Evolutionary conservation across 2,113 vertebrate species (phyloP), one percentile per base, ranked within the genome.

Genomic region (Colius striatus): DNA sequence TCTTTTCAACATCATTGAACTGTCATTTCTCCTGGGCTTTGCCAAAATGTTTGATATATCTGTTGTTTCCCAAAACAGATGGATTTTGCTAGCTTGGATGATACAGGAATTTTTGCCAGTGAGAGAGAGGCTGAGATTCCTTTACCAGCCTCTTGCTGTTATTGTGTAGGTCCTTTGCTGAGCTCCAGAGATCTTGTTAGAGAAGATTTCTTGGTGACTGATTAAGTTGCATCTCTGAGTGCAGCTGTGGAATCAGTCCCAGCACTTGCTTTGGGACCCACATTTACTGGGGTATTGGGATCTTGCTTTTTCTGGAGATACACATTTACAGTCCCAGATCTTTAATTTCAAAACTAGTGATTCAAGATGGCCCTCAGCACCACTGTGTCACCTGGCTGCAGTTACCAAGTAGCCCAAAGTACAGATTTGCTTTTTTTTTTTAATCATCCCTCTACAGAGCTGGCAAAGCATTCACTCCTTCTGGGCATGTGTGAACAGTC

Each of bases 21-120:
- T 96, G 89, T 91, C 78, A 89, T 91, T 94, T 87, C 67, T 87
- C 51, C 82, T 43, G 62, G 66, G 57, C 91, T 89, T 92, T 89
- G 80, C 89, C 77, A 92, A 81, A 62, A 63, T 43, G 25, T 78
- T 84, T 83, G 84, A 72, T 77, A 16, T 18, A 77, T 25, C 68
- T 0, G 17, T 78, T 79, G 74, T 91, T 94, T 79, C 68, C 81
- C 84, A 48, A 80, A 91, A 72, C 84, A 87, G 48, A 43, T 45
- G 57, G 61, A 87, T 84, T 84, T 74, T 82, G 43, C 84, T 70
- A 58, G 66, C 62, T 87, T 26, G 54, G 50, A 48, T 48, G 81
- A 76, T 66, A 61, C n/a, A 48, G 72, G 43, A 88, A 22, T 34
- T 93, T 76, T 71, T 90, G 76, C 89, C 76, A 84, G 70, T 41